A percentile compares a stretch with the other conserved stretches of the same genome.
These are phyloP conservation scores for Palaemon carinicauda DNA, from an alignment of 1,140 invertebrate genomes.

Conservation along the genomic window DNA sequence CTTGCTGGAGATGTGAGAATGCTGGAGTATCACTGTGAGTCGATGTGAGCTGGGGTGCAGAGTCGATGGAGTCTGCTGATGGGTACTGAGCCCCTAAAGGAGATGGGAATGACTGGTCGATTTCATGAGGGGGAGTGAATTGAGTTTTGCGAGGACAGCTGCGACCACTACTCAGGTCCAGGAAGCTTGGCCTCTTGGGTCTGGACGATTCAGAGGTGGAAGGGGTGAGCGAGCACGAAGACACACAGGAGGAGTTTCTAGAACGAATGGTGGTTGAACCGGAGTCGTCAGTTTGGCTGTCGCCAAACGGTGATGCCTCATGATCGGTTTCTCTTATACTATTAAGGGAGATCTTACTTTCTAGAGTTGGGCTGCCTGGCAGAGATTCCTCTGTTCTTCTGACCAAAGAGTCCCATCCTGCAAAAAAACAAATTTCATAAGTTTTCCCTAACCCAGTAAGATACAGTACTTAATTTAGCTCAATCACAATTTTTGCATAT, in stretches of 20 bases:
- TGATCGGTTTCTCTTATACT: constrained; percentile 37
- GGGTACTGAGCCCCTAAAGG: constrained; percentile 59
- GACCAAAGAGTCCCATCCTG: constrained; percentile 58
- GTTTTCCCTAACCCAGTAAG: too few species aligned
- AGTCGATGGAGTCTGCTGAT: constrained; percentile 45
- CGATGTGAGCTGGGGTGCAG: constrained; percentile 50
- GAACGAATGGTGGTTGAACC: constrained; percentile 50
- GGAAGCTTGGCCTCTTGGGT: constrained; percentile 60
- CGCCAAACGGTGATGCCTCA: constrained; percentile 32
- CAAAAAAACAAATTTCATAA: background rate
- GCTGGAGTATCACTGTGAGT: constrained; percentile 57
- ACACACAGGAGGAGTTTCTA: constrained; percentile 37
- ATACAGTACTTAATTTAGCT: too few species aligned
- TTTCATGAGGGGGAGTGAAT: constrained; percentile 60
- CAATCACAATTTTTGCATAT: too few species aligned
- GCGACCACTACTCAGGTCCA: constrained; percentile 61
- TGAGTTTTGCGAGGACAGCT: constrained; percentile 58
- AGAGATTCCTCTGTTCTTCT: constrained; percentile 36
- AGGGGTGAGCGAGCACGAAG: constrained; percentile 36
- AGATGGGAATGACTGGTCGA: constrained; percentile 49
- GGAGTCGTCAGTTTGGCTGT: constrained; percentile 59
- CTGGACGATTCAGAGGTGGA: constrained; percentile 48
- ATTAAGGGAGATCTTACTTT: constrained; percentile 32
- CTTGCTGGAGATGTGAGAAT: constrained; percentile 51
- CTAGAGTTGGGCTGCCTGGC: background rate